Base-by-base conservation (phyloP, 2,888 invertebrate species). In the Amaurobius ferox region DNA sequence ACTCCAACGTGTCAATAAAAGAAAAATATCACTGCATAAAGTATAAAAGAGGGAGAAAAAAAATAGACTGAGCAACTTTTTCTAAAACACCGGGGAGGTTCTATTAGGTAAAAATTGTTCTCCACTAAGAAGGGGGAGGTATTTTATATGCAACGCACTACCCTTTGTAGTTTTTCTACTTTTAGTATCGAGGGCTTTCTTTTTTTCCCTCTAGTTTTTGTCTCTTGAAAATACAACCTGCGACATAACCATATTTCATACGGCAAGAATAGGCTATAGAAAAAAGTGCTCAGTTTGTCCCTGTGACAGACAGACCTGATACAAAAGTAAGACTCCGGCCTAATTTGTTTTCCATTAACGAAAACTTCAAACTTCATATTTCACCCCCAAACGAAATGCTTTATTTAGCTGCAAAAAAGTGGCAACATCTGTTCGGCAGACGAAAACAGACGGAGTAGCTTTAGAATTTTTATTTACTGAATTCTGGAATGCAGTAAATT, bases 221-320 rank as follows among this genome's bases (percentile, higher is more conserved):
- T 64, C 61, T 62, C 76, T 70, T 19, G 68, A n/a, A 35, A 64
- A 77, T 64, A 48, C 81, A 83, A 83, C 76, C 81, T 83, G 76
- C 48, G 35, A 76, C 81, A 76, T 71, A 76, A 83, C 81, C 81
- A 83, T 83, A 83, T 83, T 83, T 83, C 76, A 83, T 23, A 23
- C 19, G 0, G 39, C 55, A 44, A 44, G 44, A 44, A 44, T 44
- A 44, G 44, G n/a, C 2, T 9, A 16, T 2, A 44, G 44, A 16
- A 9, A 44, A 44, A 44, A n/a, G 6, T 7, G n/a, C 44, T 44
- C 9, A 35, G 11, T 35, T 7, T 35, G 6, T 35, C 35, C 35
- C 44, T 16, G 6, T 16, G 13, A 44, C 26, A n/a, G 61, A 61
- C 1, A n/a, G 61, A 61, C 1, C 26, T 61, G 61, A 26, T 61